These are phyloP conservation scores for Drosophila nebulosa DNA, from an alignment of 1,140 invertebrate species.

Conservation along the genomic window DNA sequence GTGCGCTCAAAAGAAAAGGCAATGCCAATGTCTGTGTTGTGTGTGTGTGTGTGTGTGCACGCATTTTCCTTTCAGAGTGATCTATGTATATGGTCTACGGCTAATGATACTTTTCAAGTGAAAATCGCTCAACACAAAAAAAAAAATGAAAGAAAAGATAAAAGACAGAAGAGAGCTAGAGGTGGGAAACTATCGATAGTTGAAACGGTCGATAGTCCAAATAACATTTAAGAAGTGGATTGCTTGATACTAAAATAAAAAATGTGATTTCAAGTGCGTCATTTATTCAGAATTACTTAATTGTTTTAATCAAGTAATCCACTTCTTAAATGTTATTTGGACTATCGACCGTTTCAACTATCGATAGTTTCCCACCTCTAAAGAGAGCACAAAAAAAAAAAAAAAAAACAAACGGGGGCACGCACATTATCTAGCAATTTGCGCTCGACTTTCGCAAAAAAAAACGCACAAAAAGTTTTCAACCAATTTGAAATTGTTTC, in stretches of 20 bases:
- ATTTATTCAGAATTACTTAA: no score
- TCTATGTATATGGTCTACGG: constrained; percentile 29
- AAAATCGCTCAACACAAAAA: constrained; percentile 52
- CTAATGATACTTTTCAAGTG: constrained; percentile 65
- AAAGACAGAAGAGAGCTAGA: constrained; percentile 15
- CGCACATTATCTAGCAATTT: constrained; percentile 75
- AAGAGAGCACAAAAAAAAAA: constrained; percentile 35
- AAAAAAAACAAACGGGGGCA: constrained; percentile 63
- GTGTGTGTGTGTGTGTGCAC: no score
- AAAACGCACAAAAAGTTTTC: constrained; percentile 36
- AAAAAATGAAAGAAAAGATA: constrained; percentile 20
- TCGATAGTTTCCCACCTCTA: no score
- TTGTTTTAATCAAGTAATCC: no score
- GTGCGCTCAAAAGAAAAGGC: constrained; percentile 20
- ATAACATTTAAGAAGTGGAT: no score
- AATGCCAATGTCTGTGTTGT: no score
- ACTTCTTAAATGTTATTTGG: no score
- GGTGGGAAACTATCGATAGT: no score
- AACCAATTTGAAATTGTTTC: constrained; percentile 49
- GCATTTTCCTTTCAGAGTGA: constrained; percentile 22
- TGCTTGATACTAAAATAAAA: no score
- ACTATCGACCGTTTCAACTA: no score
- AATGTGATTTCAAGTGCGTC: no score
- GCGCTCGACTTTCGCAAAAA: constrained; percentile 40
- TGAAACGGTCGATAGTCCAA: no score